These are phyloP conservation scores for Adineta ricciae DNA, from an alignment of 2,888 invertebrate species.

Conservation along the genomic window DNA sequence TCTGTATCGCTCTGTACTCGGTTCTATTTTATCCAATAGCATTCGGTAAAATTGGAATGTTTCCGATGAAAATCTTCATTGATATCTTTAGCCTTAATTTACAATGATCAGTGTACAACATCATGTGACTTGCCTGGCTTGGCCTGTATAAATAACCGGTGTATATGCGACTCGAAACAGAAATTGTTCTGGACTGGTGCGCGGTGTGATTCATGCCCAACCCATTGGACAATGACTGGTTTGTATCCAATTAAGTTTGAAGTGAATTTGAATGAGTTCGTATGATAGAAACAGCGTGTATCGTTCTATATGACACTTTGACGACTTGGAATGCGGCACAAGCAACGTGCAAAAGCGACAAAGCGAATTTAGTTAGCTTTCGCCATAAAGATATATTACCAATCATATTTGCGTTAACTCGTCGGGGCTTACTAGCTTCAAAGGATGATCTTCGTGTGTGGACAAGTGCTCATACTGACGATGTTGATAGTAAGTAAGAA, in stretches of 20 bases:
- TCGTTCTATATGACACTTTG: neutral
- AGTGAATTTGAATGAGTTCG: neutral
- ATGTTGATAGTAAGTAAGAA: too few species aligned
- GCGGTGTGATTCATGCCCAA: neutral
- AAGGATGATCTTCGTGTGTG: neutral
- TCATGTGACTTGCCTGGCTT: neutral
- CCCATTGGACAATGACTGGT: neutral
- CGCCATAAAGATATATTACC: neutral
- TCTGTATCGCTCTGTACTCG: too few species aligned
- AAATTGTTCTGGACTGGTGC: neutral
- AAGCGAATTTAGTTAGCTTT: neutral
- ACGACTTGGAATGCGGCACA: neutral
- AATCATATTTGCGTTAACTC: neutral
- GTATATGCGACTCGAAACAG: neutral
- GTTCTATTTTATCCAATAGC: too few species aligned
- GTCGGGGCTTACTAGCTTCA: accelerated
- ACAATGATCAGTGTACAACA: neutral
- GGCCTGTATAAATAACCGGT: neutral
- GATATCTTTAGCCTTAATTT: neutral
- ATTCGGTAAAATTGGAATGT: too few species aligned
- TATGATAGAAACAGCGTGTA: neutral
- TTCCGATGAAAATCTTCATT: too few species aligned
- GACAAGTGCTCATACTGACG: neutral
- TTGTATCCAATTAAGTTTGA: neutral
- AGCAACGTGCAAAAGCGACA: neutral